These are phyloP conservation scores for Sisor rabdophorus DNA, from an alignment of 2,113 vertebrate species.

Conservation along the genomic window DNA sequence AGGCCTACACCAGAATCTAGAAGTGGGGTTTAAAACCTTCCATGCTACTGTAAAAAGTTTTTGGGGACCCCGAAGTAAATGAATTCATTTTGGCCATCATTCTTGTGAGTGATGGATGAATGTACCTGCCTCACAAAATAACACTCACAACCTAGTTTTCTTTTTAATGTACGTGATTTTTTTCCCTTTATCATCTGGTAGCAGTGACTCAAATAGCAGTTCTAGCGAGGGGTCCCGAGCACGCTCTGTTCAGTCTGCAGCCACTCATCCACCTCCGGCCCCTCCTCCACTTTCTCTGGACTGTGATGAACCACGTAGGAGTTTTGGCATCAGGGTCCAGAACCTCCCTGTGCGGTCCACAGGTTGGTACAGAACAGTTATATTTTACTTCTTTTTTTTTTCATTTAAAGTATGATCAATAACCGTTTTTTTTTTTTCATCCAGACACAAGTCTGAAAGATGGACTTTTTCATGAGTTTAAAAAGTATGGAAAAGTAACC, in stretches of 20 bases:
- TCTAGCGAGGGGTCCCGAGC: conserved; percentile 83
- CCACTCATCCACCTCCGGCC: conserved; percentile 76
- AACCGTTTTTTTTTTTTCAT: background rate
- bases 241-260: conserved; percentile 79
- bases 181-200: conserved; percentile 40
- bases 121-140: background rate
- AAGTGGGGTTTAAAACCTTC: background rate
- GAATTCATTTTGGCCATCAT: no score
- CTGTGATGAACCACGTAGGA: conserved; percentile 84
- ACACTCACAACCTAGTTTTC: background rate
- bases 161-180: background rate
- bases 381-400: no score
- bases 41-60: no score
- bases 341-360: conserved; percentile 88
- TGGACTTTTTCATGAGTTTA: conserved; percentile 87
- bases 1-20: background rate
- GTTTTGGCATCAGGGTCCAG: conserved; percentile 87
- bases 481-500: conserved; percentile 87
- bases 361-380: conserved; percentile 61
- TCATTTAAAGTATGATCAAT: background rate
- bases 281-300: conserved; percentile 75
- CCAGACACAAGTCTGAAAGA: conserved; percentile 88
- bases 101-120: no score
- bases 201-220: conserved; percentile 86
- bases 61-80: no score